A percentile compares a stretch with the other conserved stretches of the same genome.
Evolutionary conservation across 2,888 invertebrate species (phyloP).

Genomic region (Mactromeris polynyma): DNA sequence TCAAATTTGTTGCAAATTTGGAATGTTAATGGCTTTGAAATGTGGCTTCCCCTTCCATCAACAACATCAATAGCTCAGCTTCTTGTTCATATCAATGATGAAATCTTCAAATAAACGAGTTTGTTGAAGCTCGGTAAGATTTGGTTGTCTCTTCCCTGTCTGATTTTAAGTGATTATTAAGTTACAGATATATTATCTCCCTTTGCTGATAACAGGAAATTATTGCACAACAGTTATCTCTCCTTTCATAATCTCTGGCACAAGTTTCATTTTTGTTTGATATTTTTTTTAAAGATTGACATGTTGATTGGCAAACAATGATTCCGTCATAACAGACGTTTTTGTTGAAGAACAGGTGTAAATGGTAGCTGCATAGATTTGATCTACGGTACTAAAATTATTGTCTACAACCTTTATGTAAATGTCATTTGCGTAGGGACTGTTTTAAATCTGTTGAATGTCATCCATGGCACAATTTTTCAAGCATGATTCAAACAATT

Average conservation of each 20-base stretch:
- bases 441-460: neutral
- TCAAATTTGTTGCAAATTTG: constrained; percentile 10
- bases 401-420: neutral
- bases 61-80: neutral
- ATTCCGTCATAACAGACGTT: neutral
- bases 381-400: neutral
- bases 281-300: neutral
- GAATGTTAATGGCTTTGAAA: constrained; percentile 6
- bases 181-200: neutral
- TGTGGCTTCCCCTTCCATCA: neutral
- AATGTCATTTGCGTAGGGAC: neutral
- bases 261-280: neutral
- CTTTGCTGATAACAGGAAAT: neutral
- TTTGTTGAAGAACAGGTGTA: neutral
- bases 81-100: neutral
- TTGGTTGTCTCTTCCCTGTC: neutral
- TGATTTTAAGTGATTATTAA: neutral
- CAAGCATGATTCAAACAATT: no score
- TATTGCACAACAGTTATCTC: neutral
- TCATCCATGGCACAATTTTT: neutral
- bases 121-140: neutral
- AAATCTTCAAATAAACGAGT: constrained; percentile 6
- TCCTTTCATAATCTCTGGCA: neutral
- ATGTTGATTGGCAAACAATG: neutral
- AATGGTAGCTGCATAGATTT: neutral